Evolutionary conservation across 1,140 invertebrate genomes (phyloP).

Genomic region (Rhyacophila brunnea): DNA sequence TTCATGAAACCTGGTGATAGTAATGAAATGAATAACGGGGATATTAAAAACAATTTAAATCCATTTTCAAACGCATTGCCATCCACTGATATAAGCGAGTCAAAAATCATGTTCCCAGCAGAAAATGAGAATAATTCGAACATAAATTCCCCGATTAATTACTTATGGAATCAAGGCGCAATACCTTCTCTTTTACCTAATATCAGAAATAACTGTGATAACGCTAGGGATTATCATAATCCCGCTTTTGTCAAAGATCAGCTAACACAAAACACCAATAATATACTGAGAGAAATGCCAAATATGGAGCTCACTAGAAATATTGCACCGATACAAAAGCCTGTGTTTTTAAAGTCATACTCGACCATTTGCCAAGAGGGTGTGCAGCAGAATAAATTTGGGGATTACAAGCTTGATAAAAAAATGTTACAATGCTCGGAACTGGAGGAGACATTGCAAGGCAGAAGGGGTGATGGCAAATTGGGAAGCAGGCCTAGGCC

Average conservation of each 20-base stretch:
- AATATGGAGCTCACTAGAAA: conserved; percentile 1
- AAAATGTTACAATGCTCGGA: conserved; percentile 36
- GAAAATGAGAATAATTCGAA: conserved; percentile 3
- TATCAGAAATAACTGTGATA: conserved; percentile 17
- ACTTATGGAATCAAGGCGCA: conserved; percentile 50
- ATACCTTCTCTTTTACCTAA: conserved; percentile 42
- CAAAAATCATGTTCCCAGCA: not conserved
- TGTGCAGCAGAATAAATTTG: not conserved
- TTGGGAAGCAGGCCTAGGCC: conserved; percentile 43
- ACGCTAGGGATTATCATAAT: conserved; percentile 38
- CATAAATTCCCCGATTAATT: conserved; percentile 48
- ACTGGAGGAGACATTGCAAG: conserved; percentile 29
- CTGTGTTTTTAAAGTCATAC: conserved; percentile 28
- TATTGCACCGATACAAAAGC: conserved; percentile 44
- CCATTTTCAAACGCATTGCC: no score
- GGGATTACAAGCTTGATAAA: conserved; percentile 50
- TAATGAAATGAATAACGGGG: no score
- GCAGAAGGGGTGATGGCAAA: conserved; percentile 34
- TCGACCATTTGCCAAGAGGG: not conserved
- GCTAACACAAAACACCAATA: conserved; percentile 9
- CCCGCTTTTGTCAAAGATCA: conserved; percentile 33
- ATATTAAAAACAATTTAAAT: no score
- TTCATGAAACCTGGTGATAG: no score
- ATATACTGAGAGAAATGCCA: conserved; percentile 14
- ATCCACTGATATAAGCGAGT: no score